A percentile compares a stretch with the other conserved stretches of the same genome.
Evolutionary conservation across 2,797 vertebrate genomes (phyloP).

Genomic region (Sebastes cheni): DNA sequence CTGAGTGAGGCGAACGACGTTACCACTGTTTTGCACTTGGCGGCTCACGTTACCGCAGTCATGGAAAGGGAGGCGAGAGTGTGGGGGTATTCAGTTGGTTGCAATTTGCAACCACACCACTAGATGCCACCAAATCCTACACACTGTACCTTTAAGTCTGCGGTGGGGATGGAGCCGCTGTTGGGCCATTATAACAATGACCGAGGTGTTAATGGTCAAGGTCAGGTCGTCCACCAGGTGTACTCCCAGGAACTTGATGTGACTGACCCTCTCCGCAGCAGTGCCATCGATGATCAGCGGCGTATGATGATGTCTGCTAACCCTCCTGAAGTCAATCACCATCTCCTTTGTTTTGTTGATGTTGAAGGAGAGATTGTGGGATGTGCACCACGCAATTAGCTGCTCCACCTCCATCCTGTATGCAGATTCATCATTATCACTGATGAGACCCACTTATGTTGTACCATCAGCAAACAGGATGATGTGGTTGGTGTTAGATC

Average conservation of each 20-base stretch:
- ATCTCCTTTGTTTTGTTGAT: background rate
- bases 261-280: background rate
- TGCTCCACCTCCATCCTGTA: background rate
- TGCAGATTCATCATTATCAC: no score
- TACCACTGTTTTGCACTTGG: no score
- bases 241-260: background rate
- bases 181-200: background rate
- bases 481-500: no score
- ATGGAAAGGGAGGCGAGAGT: no score
- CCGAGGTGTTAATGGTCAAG: background rate
- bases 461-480: no score
- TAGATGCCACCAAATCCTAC: no score
- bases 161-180: background rate
- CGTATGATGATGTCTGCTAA: background rate
- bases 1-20: no score
- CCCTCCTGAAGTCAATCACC: background rate
- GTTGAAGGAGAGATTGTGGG: background rate
- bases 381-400: background rate
- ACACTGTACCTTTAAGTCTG: background rate
- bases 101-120: no score
- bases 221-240: background rate
- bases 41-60: no score
- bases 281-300: background rate
- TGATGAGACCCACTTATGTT: no score
- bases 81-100: no score